Evolutionary conservation across 2,888 invertebrate genomes (phyloP).

Genomic region (Caenorhabditis parvicauda): DNA sequence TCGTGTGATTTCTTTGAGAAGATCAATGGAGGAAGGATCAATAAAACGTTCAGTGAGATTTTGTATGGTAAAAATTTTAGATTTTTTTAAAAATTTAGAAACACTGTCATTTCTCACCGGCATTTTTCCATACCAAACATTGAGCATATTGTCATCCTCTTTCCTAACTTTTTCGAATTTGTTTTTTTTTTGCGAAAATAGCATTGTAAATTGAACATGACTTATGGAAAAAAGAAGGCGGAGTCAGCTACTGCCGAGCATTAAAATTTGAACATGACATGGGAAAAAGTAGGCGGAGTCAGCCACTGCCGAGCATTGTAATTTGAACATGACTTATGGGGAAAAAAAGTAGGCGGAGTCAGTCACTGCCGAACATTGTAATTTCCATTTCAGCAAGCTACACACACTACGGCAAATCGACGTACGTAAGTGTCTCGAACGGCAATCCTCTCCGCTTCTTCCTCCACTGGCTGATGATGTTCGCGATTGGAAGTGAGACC

Average conservation of each 20-base stretch:
- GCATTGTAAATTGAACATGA: too few relatives aligned
- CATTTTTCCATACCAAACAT: too few relatives aligned
- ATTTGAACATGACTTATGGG: too few relatives aligned
- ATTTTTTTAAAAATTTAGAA: too few relatives aligned
- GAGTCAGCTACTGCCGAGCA: too few relatives aligned
- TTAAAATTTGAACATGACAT: too few relatives aligned
- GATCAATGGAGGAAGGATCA: constrained; percentile 15
- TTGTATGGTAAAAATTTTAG: neutral
- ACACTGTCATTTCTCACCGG: too few relatives aligned
- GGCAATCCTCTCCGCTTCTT: constrained; percentile 16
- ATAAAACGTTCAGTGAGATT: neutral
- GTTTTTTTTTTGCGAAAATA: too few relatives aligned
- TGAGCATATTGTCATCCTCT: too few relatives aligned
- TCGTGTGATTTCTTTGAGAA: constrained; percentile 25
- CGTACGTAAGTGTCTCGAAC: constrained; percentile 20
- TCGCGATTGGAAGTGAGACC: constrained; percentile 24
- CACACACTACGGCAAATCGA: constrained; percentile 13
- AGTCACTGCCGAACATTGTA: neutral
- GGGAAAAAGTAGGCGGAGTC: constrained; percentile 1
- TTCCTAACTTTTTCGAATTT: too few relatives aligned
- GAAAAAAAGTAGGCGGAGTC: constrained; percentile 1
- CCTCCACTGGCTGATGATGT: constrained; percentile 23
- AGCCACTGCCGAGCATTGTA: too few relatives aligned
- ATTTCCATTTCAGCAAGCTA: constrained; percentile 2
- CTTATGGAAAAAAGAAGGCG: constrained; percentile 3